Evolutionary conservation across 2,113 vertebrate genomes (phyloP).

Genomic region (Panurus biarmicus): DNA sequence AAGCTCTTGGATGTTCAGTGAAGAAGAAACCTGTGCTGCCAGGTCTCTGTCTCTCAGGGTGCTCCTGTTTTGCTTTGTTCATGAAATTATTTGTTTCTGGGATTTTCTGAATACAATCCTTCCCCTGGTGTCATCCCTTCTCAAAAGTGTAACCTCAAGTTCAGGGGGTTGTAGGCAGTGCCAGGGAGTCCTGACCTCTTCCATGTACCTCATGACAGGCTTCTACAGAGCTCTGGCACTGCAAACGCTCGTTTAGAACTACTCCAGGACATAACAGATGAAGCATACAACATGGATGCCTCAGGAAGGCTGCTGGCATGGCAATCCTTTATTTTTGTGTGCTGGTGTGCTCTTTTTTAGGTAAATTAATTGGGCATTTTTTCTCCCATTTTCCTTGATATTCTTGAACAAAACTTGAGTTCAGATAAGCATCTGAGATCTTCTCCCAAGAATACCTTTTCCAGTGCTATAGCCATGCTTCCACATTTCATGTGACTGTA

Average conservation of each 20-base stretch:
- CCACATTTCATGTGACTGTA: neutral
- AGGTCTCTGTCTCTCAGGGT: accelerated
- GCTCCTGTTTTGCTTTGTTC: neutral
- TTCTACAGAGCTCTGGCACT: neutral
- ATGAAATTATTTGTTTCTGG: no score
- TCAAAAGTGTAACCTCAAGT: neutral
- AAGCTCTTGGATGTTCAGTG: neutral
- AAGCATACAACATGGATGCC: neutral
- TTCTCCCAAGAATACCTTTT: neutral
- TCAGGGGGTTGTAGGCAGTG: neutral
- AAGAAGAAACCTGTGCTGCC: neutral
- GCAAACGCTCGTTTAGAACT: neutral
- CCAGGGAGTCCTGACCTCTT: neutral
- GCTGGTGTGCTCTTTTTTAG: accelerated
- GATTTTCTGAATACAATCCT: neutral
- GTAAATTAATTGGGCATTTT: neutral
- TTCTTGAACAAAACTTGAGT: neutral
- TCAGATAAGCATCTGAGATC: neutral
- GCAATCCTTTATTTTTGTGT: neutral
- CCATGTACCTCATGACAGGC: neutral
- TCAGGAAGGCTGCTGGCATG: neutral
- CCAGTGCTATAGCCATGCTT: neutral
- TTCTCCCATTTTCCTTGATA: neutral
- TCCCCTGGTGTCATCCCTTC: neutral
- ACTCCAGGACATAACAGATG: neutral